Evolutionary conservation across 2,888 invertebrate genomes (phyloP), one percentile per base, ranked within the genome.

Genomic region (Meloe dianella): DNA sequence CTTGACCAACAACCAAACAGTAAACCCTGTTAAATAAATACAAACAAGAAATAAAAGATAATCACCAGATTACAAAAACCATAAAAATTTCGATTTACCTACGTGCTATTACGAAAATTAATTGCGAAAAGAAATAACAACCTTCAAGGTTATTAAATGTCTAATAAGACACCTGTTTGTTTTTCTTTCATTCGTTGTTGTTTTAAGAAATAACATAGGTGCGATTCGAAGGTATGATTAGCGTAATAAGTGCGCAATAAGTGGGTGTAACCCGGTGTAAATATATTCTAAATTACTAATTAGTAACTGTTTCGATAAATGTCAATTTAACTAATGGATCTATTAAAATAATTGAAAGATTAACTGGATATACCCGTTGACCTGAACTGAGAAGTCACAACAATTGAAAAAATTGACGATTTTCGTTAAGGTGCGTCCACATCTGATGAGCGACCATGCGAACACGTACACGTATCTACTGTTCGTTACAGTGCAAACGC

Each of bases 1-100:
- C 68, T 56, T 22, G 62, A 17, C 22, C 20, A 20, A 47, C 47
- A 47, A 38, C n/a, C 14, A 38, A 41, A 41, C n/a, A 4, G 17
- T n/a, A 27, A 17, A 57, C 6, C 6, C 54, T 41, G 61, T 8
- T 10, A 32, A 32, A 32, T 9, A 32, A 32, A 32, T 10, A 32
- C n/a, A n/a, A n/a, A 32, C 32, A 32, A 64, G 60, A 61, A 47
- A 60, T 59, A 60, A 65, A 67, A 63, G 61, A 51, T 47, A 41
- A 20, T 62, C 2, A 27, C n/a, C n/a, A n/a, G n/a, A n/a, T 27
- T 4, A 12, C 22, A 32, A 30, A n/a, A n/a, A n/a, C n/a, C 30
- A 29, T 64, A 20, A 14, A 27, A 27, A 56, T 47, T 35, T 22
- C 57, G 56, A 29, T 17, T 41, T 58, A 54, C 54, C 58, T 59